Evolutionary conservation across 2,113 vertebrate genomes (phyloP).

Genomic region (Phylloscopus trochilus): DNA sequence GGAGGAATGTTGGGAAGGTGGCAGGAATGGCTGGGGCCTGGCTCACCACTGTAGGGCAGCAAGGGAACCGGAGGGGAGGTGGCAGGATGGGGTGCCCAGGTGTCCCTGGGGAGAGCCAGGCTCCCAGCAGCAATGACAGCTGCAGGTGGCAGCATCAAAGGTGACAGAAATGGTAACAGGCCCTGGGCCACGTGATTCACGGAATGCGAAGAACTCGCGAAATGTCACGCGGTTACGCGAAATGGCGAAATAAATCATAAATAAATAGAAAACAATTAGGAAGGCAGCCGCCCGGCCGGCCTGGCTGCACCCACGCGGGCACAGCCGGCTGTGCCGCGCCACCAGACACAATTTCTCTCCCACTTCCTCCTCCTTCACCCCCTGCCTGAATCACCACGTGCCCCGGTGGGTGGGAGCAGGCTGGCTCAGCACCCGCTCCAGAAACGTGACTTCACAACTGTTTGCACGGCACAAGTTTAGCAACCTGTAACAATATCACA

Average conservation of each 20-base stretch:
- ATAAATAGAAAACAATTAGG: neutral
- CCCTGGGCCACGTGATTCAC: neutral
- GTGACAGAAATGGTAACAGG: neutral
- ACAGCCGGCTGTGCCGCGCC: neutral
- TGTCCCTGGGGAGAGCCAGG: neutral
- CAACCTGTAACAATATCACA: neutral
- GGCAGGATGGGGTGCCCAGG: neutral
- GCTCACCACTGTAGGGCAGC: neutral
- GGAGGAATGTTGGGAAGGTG: neutral
- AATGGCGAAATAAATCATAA: neutral
- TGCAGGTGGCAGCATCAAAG: neutral
- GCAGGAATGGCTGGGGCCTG: neutral
- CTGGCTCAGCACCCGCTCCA: neutral
- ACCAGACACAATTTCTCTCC: neutral
- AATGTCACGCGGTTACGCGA: neutral
- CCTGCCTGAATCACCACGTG: neutral
- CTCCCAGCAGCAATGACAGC: neutral
- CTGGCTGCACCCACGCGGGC: neutral
- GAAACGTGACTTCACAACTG: slow-evolving; percentile 2
- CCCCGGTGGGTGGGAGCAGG: neutral
- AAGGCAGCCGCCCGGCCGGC: neutral
- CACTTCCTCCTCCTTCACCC: neutral
- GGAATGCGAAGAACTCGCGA: neutral
- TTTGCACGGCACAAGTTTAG: neutral
- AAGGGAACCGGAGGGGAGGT: neutral